phyloP scores from a whole-genome alignment of 92 coral and sea anemone species.

The Epizoanthus stellaris region DNA sequence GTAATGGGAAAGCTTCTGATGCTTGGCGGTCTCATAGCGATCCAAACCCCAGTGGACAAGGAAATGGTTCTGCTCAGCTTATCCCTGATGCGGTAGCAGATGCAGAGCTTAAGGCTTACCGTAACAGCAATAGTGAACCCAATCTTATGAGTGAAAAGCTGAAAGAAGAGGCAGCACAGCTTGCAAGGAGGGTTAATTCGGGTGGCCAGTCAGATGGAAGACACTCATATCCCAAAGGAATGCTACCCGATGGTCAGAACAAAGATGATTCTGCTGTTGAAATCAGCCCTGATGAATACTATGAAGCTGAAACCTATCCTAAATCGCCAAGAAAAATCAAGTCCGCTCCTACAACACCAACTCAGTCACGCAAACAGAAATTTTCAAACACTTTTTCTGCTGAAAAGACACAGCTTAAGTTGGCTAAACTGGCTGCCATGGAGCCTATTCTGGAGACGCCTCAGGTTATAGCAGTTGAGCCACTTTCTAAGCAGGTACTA shows the following conservation, averaged over 20 bases:
- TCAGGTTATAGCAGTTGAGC: slow-evolving; percentile 60
- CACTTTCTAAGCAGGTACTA: slow-evolving; percentile 11
- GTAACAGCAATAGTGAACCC: slow-evolving; percentile 97
- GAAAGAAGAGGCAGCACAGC: slow-evolving; percentile 82
- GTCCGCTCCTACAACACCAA: slow-evolving; percentile 73
- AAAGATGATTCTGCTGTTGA: slow-evolving; percentile 63
- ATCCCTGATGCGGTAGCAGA: slow-evolving; percentile 90
- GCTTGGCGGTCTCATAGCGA: slow-evolving; percentile 96
- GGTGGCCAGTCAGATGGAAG: slow-evolving; percentile 62
- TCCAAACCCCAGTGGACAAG: slow-evolving; percentile 73
- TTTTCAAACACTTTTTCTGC: slow-evolving; percentile 67
- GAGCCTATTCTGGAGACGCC: slow-evolving; percentile 87
- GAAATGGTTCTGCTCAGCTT: slow-evolving; percentile 73
- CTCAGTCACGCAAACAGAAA: slow-evolving; percentile 58
- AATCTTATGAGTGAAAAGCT: slow-evolving; percentile 81
- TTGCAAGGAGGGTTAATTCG: slow-evolving; percentile 83
- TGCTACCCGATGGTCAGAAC: slow-evolving; percentile 1
- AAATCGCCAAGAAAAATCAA: slow-evolving; percentile 63
- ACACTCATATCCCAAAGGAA: slow-evolving; percentile 28
- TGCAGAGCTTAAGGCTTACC: slow-evolving; percentile 72
- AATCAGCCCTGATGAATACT: slow-evolving; percentile 77
- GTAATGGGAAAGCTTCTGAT: slow-evolving; percentile 57
- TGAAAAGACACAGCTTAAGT: slow-evolving; percentile 84
- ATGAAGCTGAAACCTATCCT: slow-evolving; percentile 52
- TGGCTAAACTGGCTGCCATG: slow-evolving; percentile 88